Percentiles rank a stretch among this genome's conserved stretches.
Conservation (phyloP, 2,797 vertebrate genomes). For the Galagoides demidoff region DNA sequence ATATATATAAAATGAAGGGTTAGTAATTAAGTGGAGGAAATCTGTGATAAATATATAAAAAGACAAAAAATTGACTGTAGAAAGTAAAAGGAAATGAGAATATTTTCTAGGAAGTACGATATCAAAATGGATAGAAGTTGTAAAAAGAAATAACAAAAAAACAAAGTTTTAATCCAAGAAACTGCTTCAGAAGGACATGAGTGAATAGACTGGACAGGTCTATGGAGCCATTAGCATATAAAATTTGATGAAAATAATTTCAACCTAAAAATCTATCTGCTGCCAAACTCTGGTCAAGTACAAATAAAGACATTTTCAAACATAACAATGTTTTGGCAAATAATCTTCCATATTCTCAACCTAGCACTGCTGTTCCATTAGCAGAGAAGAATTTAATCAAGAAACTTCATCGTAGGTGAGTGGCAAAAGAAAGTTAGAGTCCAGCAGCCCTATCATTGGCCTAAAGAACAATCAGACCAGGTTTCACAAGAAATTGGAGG, state of each 20-base stretch:
- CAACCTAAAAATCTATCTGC: background rate
- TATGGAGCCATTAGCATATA: background rate
- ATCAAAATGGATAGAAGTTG: background rate
- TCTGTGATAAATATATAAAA: background rate
- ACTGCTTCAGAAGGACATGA: background rate
- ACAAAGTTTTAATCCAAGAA: background rate
- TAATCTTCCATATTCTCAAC: background rate
- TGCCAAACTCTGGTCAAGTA: background rate
- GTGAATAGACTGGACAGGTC: background rate
- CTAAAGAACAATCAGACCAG: background rate
- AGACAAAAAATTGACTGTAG: background rate
- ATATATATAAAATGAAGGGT: too few relatives aligned
- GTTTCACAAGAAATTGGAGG: background rate
- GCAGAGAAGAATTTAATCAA: background rate
- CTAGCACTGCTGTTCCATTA: background rate
- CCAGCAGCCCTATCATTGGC: background rate
- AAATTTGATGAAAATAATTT: conserved; percentile 27
- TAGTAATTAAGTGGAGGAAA: background rate
- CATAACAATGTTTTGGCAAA: background rate
- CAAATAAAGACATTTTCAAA: background rate
- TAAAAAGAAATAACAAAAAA: background rate
- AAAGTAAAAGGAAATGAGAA: background rate
- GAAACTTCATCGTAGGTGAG: background rate
- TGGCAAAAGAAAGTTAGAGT: background rate
- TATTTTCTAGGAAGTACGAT: background rate